Evolutionary conservation across 2,113 vertebrate species (phyloP).

Genomic region (Sinocyclocheilus maitianheensis): DNA sequence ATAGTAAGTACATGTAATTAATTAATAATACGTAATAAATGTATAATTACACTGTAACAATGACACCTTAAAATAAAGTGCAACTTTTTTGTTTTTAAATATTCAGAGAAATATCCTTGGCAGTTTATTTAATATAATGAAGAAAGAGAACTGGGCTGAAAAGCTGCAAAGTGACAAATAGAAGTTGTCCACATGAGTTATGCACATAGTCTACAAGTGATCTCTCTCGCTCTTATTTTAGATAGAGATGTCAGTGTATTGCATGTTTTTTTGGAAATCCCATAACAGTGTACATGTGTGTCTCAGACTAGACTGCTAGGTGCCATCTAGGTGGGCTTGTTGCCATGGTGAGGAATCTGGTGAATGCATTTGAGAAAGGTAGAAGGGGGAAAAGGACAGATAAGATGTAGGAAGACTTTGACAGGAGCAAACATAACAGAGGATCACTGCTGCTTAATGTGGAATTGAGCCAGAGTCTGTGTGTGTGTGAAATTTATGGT

Average conservation of each 20-base stretch:
- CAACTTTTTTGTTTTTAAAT: not conserved
- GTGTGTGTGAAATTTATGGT: conserved; percentile 19
- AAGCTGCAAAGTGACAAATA: not conserved
- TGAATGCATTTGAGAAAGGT: conserved; percentile 53
- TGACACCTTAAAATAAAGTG: too few species aligned
- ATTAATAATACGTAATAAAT: too few species aligned
- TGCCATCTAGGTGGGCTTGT: conserved; percentile 39
- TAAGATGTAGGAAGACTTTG: conserved; percentile 62
- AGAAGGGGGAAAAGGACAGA: conserved; percentile 53
- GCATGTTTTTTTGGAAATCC: conserved; percentile 7
- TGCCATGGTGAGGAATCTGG: conserved; percentile 36
- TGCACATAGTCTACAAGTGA: not conserved
- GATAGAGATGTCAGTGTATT: not conserved
- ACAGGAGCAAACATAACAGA: conserved; percentile 60
- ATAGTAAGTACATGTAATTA: too few species aligned
- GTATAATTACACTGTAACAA: too few species aligned
- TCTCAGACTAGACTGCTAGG: conserved; percentile 25
- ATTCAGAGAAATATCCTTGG: not conserved
- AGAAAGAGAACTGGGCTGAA: not conserved
- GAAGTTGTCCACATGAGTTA: not conserved
- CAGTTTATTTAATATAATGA: not conserved
- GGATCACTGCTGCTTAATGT: conserved; percentile 7
- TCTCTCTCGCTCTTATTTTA: not conserved
- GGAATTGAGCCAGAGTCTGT: conserved; percentile 13
- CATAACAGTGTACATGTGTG: not conserved